Conservation (phyloP, 2,113 vertebrate species). For the Paramisgurnus dabryanus region DNA sequence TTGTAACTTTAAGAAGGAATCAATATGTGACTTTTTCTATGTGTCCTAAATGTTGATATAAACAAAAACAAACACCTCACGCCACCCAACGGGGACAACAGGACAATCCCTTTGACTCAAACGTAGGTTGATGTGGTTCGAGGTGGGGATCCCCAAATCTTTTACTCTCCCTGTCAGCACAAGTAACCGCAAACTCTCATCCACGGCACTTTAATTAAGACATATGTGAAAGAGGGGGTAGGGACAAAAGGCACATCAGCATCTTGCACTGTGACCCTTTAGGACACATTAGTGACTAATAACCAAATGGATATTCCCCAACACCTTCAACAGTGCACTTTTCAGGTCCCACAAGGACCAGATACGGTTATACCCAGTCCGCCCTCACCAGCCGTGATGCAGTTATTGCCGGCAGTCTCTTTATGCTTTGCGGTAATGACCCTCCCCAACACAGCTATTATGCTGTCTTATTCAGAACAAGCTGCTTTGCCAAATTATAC, state of each 20-base stretch:
- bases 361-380: slow-evolving; percentile 12
- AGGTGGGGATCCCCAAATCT: not conserved
- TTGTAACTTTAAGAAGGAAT: not conserved
- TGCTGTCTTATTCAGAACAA: slow-evolving; percentile 50
- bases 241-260: not conserved
- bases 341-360: slow-evolving; percentile 42
- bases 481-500: slow-evolving; percentile 3
- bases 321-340: slow-evolving; percentile 21
- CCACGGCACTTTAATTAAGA: not conserved
- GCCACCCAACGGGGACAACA: too few relatives aligned
- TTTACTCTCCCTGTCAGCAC: not conserved
- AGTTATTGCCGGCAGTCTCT: slow-evolving; percentile 63
- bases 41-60: not conserved
- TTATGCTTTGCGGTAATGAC: slow-evolving; percentile 65
- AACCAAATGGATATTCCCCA: slow-evolving; percentile 13
- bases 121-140: not conserved
- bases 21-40: not conserved
- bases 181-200: not conserved
- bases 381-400: slow-evolving; percentile 51
- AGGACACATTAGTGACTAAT: slow-evolving; percentile 28
- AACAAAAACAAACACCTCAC: not conserved
- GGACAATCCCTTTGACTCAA: not conserved
- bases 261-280: not conserved
- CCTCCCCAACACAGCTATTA: slow-evolving; percentile 62
- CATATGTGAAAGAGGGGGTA: not conserved